phyloP scores from a whole-genome alignment of 1,140 invertebrate species.

The Anagrus nilaparvatae region DNA sequence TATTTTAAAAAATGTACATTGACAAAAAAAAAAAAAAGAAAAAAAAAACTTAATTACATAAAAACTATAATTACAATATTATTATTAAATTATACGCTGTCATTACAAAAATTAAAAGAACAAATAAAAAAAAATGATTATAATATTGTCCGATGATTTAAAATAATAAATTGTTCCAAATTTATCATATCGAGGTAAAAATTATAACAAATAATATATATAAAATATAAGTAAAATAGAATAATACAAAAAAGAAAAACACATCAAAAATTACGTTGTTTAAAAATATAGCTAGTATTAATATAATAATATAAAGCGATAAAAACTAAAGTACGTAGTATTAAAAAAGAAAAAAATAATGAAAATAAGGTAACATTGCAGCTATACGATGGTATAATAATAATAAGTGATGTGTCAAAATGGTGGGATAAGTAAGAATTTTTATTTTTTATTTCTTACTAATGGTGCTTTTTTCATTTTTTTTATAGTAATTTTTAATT shows the following conservation, averaged over 20 bases:
- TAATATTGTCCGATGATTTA: conserved; percentile 12
- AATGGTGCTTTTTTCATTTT: conserved; percentile 23
- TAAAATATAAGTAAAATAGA: conserved; percentile 16
- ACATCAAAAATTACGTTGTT: neutral
- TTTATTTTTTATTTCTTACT: conserved; percentile 16
- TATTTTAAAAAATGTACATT: too few relatives aligned
- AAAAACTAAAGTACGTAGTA: conserved; percentile 7
- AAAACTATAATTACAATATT: too few relatives aligned
- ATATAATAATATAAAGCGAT: neutral
- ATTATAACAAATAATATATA: conserved; percentile 14
- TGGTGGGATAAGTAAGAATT: conserved; percentile 13
- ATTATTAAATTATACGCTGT: too few relatives aligned
- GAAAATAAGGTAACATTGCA: conserved; percentile 13
- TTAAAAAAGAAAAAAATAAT: conserved; percentile 13
- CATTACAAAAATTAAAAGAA: too few relatives aligned
- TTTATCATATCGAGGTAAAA: conserved; percentile 33
- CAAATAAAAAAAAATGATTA: conserved; percentile 19
- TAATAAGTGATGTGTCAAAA: conserved; percentile 9
- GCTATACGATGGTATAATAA: conserved; percentile 8
- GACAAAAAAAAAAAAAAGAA: too few relatives aligned
- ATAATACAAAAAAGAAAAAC: neutral
- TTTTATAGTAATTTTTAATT: neutral
- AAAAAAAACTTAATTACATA: too few relatives aligned
- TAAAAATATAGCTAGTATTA: too few relatives aligned
- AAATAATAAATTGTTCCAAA: conserved; percentile 20